Evolutionary conservation across 1,140 invertebrate genomes (phyloP).

Genomic region (Papilio aristodemus): DNA sequence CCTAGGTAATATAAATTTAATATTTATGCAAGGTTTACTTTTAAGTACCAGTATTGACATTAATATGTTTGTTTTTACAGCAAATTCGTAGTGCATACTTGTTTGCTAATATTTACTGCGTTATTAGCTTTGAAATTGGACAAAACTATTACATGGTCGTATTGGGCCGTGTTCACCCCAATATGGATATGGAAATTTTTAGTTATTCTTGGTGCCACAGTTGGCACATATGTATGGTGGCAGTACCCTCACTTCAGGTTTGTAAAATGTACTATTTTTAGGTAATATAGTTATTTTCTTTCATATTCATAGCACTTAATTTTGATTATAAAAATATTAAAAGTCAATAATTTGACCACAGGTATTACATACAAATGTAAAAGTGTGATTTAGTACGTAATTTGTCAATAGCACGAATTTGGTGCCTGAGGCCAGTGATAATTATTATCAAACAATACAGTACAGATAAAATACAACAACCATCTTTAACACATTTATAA

Average conservation of each 20-base stretch:
- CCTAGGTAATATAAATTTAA: conserved; percentile 85
- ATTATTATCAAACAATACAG: too few relatives aligned
- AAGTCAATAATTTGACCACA: too few relatives aligned
- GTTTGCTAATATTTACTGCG: conserved; percentile 93
- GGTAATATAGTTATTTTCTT: conserved; percentile 1
- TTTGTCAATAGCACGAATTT: too few relatives aligned
- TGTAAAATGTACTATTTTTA: conserved; percentile 29
- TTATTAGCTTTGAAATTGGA: conserved; percentile 95
- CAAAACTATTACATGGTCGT: conserved; percentile 92
- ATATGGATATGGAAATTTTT: conserved; percentile 98
- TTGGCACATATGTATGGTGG: conserved; percentile 97
- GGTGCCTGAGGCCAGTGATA: too few relatives aligned
- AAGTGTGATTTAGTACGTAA: too few relatives aligned
- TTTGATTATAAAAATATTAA: conserved; percentile 18
- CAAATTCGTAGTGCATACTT: conserved; percentile 97
- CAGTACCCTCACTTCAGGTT: conserved; percentile 95
- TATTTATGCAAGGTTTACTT: conserved; percentile 28
- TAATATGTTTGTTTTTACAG: conserved; percentile 81
- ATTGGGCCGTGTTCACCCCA: conserved; percentile 96
- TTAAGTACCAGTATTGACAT: conserved; percentile 37
- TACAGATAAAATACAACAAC: too few relatives aligned
- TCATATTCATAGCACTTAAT: conserved; percentile 9
- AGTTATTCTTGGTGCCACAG: conserved; percentile 92
- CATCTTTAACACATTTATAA: too few relatives aligned
- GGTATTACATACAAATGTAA: too few relatives aligned